Base-by-base conservation (phyloP, 2,113 vertebrate species). In the Periophthalmodon schlosseri region DNA sequence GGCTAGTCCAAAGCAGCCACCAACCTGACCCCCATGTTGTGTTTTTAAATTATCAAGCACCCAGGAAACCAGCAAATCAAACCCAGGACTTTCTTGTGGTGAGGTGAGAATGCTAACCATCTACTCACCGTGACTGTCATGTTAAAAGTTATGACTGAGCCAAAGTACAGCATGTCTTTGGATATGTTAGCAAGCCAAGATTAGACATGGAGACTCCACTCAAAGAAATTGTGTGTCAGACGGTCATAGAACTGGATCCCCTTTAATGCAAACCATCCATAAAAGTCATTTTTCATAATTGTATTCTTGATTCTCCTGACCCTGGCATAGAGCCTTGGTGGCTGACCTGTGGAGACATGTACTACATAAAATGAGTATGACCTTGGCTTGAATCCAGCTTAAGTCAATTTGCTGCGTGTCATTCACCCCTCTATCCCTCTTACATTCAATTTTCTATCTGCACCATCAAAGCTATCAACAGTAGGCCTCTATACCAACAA, bases 351-450 rank as follows among this genome's bases (percentile, higher is more conserved):
- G n/a, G 33, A 39, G 34, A 65, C 63, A 36, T 39, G 18, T 36
- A 39, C 34, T 39, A 65, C 33, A 34, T 65, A 20, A 56, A 65
- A 61, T 34, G 58, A 33, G 13, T 61, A 28, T 36, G 61, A 65
- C 33, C 63, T 65, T 36, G 61, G 61, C 33, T 64, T 36, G 61
- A 65, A 65, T 65, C 34, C 18, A n/a, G 63, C 63, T 65, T 34
- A 65, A 39, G 63, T 65, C 63, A n/a, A 39, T 65, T 65, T 65
- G 34, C 63, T 65, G 33, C 5, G 24, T 65, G 63, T 39, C 63
- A 65, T 65, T 64, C 34, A 20, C 63, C 33, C 16, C 34, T 36
- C 61, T 64, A n/a, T 36, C 16, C 61, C 8, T 65, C 63, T 33
- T 39, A 20, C 58, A 33, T 28, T 28, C 5, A 13, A 33, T 61